Evolutionary conservation across 2,113 vertebrate species (phyloP).

Genomic region (Synodontis membranacea): DNA sequence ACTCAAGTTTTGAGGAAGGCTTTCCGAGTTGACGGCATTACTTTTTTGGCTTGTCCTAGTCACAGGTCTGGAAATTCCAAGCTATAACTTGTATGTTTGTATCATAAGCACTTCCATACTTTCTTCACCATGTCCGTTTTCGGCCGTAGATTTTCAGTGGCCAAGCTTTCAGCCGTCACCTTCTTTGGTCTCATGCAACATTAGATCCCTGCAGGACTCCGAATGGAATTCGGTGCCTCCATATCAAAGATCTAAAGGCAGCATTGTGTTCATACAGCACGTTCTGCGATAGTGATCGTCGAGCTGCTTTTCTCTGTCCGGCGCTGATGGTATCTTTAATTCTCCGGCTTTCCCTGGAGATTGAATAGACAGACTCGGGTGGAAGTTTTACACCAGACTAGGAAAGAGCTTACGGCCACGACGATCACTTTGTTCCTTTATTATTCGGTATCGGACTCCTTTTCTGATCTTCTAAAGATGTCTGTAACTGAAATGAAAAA

Average conservation of each 20-base stretch:
- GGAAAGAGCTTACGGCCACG: neutral
- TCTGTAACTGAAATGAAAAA: neutral
- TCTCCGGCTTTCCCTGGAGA: neutral
- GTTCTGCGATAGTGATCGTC: neutral
- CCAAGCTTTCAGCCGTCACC: neutral
- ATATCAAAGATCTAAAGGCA: neutral
- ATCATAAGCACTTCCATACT: neutral
- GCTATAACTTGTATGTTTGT: neutral
- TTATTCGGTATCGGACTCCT: neutral
- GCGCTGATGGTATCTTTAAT: neutral
- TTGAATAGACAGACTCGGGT: neutral
- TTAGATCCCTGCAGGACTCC: neutral
- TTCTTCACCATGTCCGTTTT: neutral
- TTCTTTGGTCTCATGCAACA: neutral
- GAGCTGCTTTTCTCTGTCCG: neutral
- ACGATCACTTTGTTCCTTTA: neutral
- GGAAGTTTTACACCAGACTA: neutral
- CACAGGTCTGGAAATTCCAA: neutral
- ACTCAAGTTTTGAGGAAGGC: neutral
- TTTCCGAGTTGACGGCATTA: neutral
- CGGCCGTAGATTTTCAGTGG: neutral
- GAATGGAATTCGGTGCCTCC: neutral
- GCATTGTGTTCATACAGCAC: neutral
- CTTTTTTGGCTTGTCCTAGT: neutral
- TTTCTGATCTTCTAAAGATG: neutral